phyloP scores from a whole-genome alignment of 2,888 invertebrate genomes.

The Fissipunctia ypsillon region DNA sequence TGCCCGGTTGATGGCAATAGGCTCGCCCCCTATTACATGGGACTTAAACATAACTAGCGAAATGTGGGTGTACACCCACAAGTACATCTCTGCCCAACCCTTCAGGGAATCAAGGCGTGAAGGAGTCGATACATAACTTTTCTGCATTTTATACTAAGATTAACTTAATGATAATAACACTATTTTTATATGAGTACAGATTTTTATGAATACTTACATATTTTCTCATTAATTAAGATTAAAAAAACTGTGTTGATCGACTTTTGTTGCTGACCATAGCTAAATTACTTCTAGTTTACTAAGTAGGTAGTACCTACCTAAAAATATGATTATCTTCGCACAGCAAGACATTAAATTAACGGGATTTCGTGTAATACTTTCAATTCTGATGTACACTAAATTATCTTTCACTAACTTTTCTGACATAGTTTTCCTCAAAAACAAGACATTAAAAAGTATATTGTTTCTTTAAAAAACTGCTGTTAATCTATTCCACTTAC shows the following conservation, averaged over 20 bases:
- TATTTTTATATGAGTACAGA: not conserved
- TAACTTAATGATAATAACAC: not conserved
- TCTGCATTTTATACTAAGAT: not conserved
- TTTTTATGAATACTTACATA: not conserved
- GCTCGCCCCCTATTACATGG: too few relatives aligned
- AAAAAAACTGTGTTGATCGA: not conserved
- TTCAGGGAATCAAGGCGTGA: too few relatives aligned
- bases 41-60: too few relatives aligned
- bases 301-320: not conserved
- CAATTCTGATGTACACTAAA: not conserved
- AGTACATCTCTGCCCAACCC: too few relatives aligned
- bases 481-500: conserved; percentile 39
- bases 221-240: not conserved
- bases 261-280: not conserved
- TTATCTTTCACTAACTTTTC: conserved; percentile 13
- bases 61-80: too few relatives aligned
- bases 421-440: conserved; percentile 29
- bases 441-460: conserved; percentile 9
- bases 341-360: conserved; percentile 8
- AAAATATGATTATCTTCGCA: not conserved
- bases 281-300: not conserved
- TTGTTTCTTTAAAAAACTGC: conserved; percentile 10
- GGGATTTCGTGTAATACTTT: not conserved
- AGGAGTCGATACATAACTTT: too few relatives aligned
- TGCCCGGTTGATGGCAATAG: too few relatives aligned